These are phyloP conservation scores for Torymus aiolomorphi DNA, from an alignment of 2,888 invertebrate species.

Conservation along the genomic window DNA sequence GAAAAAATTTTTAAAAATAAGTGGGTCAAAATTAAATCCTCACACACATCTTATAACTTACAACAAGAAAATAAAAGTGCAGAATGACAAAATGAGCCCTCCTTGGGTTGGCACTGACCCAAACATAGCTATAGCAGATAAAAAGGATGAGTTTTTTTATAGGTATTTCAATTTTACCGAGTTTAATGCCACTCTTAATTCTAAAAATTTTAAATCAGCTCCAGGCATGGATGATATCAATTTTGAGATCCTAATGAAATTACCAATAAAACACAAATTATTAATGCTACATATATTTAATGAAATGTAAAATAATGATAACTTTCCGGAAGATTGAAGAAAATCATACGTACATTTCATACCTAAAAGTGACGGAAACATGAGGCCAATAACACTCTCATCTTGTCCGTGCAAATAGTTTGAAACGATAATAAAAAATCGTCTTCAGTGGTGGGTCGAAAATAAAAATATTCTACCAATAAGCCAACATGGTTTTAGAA, in stretches of 20 bases:
- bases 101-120: not conserved
- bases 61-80: not conserved
- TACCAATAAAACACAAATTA: not conserved
- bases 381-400: too few relatives aligned
- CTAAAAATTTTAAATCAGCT: not conserved
- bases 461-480: too few relatives aligned
- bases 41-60: not conserved
- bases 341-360: not conserved
- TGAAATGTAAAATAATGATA: too few relatives aligned
- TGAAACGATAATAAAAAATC: too few relatives aligned
- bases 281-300: not conserved
- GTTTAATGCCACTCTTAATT: slow-evolving; percentile 3
- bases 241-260: not conserved
- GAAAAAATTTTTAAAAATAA: slow-evolving; percentile 2
- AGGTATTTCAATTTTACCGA: not conserved
- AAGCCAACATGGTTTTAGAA: too few relatives aligned
- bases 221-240: not conserved
- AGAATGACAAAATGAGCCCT: not conserved
- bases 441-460: too few relatives aligned
- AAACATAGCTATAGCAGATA: too few relatives aligned
- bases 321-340: not conserved
- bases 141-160: not conserved
- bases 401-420: too few relatives aligned
- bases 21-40: not conserved
- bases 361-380: too few relatives aligned